Evolutionary conservation across 2,888 invertebrate genomes (phyloP), one percentile per base, ranked within the genome.

Genomic region (Tortricodes alternella): DNA sequence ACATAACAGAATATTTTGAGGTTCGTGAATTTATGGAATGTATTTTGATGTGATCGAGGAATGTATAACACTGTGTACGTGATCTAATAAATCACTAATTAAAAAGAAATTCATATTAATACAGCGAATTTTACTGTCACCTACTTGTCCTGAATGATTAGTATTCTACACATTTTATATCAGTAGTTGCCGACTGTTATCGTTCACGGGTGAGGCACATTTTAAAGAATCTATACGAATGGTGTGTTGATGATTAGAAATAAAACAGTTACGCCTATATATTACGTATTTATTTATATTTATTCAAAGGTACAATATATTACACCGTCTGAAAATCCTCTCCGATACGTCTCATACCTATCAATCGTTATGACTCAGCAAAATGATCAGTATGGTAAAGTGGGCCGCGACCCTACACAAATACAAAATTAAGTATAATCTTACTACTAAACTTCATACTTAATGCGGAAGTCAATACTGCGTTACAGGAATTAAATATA

Each of bases 211-310:
- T 9, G 11, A 11, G 29, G 29, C 29, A 29, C 11, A n/a, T 29
- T 29, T 27, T 9, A 6, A 27, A 27, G 27, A 27, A 27, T 27
- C 27, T 8, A 27, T 24, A n/a, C n/a, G 11, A 11, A 29, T 24
- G 9, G 9, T 32, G 5, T 24, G 6, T 44, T n/a, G 24, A 43
- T 13, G 13, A 35, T 38, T 32, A 11, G 68, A 82, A 80, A 76
- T 62, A 83, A 83, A 84, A 76, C 62, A 73, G 46, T 35, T 39
- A 52, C 34, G 72, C 84, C 84, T 88, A 90, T 90, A 89, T 89
- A 89, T 89, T 89, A 89, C 85, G 87, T 89, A 88, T 89, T 89
- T 89, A 88, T 89, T 89, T 87, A 89, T 89, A 89, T 82, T 82
- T 78, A 83, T 84, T 88, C 80, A 88, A 89, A 89, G 89, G 86